These are phyloP conservation scores for Arizona elegans DNA, from an alignment of 2,113 vertebrate species.

Conservation along the genomic window DNA sequence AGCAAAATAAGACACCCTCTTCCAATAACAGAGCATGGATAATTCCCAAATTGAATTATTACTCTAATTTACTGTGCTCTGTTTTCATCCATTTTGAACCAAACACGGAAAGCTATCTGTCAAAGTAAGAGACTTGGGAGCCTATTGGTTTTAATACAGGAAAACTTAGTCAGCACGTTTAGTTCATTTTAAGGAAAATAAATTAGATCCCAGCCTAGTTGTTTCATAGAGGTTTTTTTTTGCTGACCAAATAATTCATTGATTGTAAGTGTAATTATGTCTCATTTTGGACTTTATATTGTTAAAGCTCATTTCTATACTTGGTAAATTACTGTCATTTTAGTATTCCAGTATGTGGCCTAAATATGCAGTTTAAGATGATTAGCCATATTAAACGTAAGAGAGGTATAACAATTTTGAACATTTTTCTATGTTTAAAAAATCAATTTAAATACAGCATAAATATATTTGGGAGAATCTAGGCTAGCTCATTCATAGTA, in stretches of 20 bases:
- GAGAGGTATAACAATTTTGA: neutral
- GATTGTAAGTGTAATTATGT: neutral
- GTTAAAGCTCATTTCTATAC: neutral
- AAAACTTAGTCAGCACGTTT: neutral
- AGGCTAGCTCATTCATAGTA: neutral
- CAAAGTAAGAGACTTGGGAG: neutral
- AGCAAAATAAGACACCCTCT: neutral
- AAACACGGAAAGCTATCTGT: neutral
- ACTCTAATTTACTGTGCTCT: neutral
- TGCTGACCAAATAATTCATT: neutral
- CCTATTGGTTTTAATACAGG: neutral
- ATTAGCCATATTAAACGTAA: neutral
- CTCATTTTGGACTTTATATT: neutral
- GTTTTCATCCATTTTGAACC: neutral
- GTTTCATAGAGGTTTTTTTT: neutral
- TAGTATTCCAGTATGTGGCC: neutral
- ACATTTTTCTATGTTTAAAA: neutral
- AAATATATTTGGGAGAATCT: neutral
- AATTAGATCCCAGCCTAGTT: neutral
- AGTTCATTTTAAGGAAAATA: neutral
- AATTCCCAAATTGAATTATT: neutral
- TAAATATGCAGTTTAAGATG: neutral
- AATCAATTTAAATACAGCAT: neutral
- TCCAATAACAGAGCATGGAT: neutral
- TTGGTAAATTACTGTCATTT: neutral